Evolutionary conservation across 2,888 invertebrate genomes (phyloP).

Genomic region (Polia nebulosa): DNA sequence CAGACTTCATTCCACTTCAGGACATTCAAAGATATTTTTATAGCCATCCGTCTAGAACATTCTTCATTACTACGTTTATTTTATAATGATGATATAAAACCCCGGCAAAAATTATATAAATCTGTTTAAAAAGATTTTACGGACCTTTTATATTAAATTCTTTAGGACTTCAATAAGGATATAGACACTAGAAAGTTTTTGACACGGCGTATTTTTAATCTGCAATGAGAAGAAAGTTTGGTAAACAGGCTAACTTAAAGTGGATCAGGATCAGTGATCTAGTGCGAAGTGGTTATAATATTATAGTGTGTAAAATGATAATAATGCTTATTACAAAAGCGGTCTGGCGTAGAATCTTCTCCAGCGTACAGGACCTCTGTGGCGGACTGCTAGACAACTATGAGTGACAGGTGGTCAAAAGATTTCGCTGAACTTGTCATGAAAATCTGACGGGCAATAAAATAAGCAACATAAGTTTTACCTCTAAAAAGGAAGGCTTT

Average conservation of each 20-base stretch:
- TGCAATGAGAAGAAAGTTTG: background rate
- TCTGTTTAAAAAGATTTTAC: constrained; percentile 40
- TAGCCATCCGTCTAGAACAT: constrained; percentile 12
- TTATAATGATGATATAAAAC: constrained; percentile 39
- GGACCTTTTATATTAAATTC: constrained; percentile 50
- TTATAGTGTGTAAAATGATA: too few species aligned
- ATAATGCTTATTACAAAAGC: too few species aligned
- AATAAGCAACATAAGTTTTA: too few species aligned
- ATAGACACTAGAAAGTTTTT: background rate
- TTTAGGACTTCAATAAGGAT: constrained; percentile 27
- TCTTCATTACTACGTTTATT: constrained; percentile 45
- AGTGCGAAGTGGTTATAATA: background rate
- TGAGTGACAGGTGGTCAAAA: too few species aligned
- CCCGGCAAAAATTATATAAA: constrained; percentile 34
- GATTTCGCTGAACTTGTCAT: too few species aligned
- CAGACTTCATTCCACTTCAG: constrained; percentile 1
- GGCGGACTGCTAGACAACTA: too few species aligned
- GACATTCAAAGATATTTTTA: constrained; percentile 13
- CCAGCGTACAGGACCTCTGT: too few species aligned
- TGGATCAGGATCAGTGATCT: too few species aligned
- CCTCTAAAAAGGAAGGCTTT: too few species aligned
- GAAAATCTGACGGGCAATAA: too few species aligned
- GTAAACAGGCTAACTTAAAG: background rate
- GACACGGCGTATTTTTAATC: background rate
- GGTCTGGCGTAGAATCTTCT: too few species aligned